Percentiles rank a stretch among this genome's conserved stretches.
Evolutionary conservation across 2,888 invertebrate genomes (phyloP).

Genomic region (Eupithecia insigniata): DNA sequence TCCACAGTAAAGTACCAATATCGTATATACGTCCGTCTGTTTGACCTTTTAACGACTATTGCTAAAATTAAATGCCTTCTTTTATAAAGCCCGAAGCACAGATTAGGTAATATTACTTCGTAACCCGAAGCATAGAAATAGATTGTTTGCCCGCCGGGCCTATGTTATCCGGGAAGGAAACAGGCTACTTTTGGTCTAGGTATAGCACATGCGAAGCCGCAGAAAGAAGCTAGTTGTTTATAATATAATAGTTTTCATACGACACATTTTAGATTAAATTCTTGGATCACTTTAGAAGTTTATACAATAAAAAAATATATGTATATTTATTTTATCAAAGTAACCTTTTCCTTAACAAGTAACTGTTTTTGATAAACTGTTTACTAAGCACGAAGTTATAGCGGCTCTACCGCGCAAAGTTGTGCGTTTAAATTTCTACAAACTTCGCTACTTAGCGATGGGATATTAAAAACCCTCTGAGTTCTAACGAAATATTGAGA

Average conservation of each 20-base stretch:
- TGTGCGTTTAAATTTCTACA: constrained; percentile 31
- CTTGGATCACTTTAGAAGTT: background rate
- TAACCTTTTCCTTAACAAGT: constrained; percentile 8
- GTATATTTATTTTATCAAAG: background rate
- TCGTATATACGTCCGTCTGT: background rate
- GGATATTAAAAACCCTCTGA: constrained; percentile 37
- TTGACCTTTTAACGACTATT: background rate
- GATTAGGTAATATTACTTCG: too few species aligned
- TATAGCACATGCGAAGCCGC: background rate
- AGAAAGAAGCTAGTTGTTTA: background rate
- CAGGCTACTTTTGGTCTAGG: background rate
- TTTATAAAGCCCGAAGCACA: too few species aligned
- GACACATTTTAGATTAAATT: background rate
- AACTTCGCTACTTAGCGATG: constrained; percentile 34
- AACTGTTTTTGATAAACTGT: constrained; percentile 31
- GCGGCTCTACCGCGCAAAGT: constrained; percentile 18
- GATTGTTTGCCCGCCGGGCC: background rate
- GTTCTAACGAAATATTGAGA: constrained; percentile 12
- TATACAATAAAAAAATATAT: background rate
- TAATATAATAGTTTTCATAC: background rate
- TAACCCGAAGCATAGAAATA: background rate
- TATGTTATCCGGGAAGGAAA: background rate
- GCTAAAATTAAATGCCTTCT: too few species aligned
- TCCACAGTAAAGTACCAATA: background rate
- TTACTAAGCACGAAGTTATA: constrained; percentile 6